Evolutionary conservation across 2,113 vertebrate genomes (phyloP).

Genomic region (Panthera tigris): DNA sequence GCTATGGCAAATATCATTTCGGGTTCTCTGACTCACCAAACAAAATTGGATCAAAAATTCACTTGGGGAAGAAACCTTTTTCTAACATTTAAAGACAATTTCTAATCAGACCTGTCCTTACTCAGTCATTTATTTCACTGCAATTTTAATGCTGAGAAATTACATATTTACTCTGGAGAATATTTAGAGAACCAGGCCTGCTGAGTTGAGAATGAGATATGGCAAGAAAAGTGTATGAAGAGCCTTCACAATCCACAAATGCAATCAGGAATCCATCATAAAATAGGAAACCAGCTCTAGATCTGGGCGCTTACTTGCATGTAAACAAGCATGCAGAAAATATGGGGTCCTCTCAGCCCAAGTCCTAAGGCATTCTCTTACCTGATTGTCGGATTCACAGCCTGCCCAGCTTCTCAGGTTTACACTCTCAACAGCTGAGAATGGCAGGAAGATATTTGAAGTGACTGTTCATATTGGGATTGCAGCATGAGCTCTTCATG

Average conservation of each 20-base stretch:
- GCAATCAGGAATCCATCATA: too few relatives aligned
- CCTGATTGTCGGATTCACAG: neutral
- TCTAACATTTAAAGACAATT: too few relatives aligned
- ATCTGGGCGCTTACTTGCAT: neutral
- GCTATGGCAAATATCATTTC: too few relatives aligned
- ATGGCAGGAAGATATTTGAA: neutral
- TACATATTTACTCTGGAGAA: neutral
- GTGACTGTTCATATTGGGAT: neutral
- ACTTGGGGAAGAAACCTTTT: too few relatives aligned
- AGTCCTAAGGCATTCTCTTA: neutral
- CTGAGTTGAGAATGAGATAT: neutral
- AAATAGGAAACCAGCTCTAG: neutral
- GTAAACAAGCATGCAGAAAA: neutral
- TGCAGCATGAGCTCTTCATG: neutral
- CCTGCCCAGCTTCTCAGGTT: neutral
- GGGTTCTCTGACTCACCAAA: too few relatives aligned
- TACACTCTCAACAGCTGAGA: neutral
- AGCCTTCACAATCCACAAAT: neutral
- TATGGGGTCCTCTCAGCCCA: too few relatives aligned
- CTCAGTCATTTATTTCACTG: neutral
- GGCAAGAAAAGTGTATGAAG: neutral
- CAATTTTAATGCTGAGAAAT: neutral
- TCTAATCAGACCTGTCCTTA: too few relatives aligned
- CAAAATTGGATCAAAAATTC: too few relatives aligned
- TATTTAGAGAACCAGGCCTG: neutral